Evolutionary conservation across 2,888 invertebrate species (phyloP).

Genomic region (Thereva nobilitata): DNA sequence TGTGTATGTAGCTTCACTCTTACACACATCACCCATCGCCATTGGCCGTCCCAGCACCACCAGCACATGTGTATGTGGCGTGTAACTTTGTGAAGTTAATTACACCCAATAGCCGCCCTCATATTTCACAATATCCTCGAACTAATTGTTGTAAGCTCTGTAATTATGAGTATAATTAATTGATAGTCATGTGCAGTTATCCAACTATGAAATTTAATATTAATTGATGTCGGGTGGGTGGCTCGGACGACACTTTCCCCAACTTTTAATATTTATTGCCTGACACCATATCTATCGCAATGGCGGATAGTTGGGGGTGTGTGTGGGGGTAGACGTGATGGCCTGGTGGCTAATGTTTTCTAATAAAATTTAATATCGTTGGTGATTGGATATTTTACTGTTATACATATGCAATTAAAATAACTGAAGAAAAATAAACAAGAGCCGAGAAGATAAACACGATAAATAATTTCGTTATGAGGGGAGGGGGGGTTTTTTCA

Average conservation of each 20-base stretch:
- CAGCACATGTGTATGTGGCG: constrained; percentile 10
- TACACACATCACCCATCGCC: no score
- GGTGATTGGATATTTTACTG: constrained; percentile 10
- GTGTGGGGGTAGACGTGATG: no score
- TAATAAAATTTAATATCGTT: constrained; percentile 23
- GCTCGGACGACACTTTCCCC: constrained; percentile 14
- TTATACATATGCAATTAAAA: constrained; percentile 6
- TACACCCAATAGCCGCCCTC: constrained; percentile 29
- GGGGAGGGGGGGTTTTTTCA: no score
- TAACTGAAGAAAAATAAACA: no score
- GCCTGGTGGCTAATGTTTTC: not conserved
- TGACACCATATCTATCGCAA: not conserved
- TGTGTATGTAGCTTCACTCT: no score
- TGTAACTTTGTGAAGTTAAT: constrained; percentile 26
- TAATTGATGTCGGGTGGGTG: constrained; percentile 32
- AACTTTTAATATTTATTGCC: constrained; percentile 26
- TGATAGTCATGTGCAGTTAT: constrained; percentile 32
- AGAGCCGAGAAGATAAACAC: no score
- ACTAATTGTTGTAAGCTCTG: constrained; percentile 32
- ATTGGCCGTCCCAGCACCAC: not conserved
- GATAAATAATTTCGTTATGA: no score
- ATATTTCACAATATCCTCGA: constrained; percentile 28
- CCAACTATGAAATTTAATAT: constrained; percentile 40
- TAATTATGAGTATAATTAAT: constrained; percentile 32
- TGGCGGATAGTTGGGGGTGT: no score